Conservation (phyloP, 2,797 vertebrate species). For the Lophius americanus region DNA sequence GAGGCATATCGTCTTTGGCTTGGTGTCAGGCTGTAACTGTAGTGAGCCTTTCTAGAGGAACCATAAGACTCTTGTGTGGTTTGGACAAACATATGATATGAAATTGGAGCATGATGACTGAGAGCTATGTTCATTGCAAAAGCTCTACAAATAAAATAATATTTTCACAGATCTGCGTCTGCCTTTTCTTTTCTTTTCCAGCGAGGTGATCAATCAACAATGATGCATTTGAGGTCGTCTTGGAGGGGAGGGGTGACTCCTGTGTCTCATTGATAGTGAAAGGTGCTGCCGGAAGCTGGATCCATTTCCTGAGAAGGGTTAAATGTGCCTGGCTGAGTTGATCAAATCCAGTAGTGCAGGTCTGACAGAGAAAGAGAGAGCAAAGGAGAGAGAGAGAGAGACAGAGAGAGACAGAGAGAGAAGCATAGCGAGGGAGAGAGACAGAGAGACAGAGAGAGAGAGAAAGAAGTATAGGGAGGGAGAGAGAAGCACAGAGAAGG, state of each 20-base stretch:
- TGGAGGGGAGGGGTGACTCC: constrained; percentile 4
- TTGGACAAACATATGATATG: constrained; percentile 82
- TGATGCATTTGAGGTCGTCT: constrained; percentile 37
- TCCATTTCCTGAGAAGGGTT: constrained; percentile 50
- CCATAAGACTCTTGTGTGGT: constrained; percentile 81
- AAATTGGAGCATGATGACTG: constrained; percentile 83
- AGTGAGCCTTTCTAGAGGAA: constrained; percentile 75
- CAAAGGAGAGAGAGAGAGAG: constrained; percentile 58
- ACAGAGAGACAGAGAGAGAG: not conserved
- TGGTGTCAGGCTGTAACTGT: constrained; percentile 63
- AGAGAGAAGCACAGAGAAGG: not conserved
- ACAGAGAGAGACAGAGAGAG: constrained; percentile 76
- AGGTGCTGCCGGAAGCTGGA: constrained; percentile 11
- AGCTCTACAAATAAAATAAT: constrained; percentile 86
- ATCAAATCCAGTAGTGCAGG: constrained; percentile 75
- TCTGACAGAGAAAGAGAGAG: constrained; percentile 42
- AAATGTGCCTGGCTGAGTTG: constrained; percentile 63
- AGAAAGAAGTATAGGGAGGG: constrained; percentile 51
- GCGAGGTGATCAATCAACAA: constrained; percentile 72
- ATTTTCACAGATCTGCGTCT: constrained; percentile 84
- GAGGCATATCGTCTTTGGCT: constrained; percentile 78
- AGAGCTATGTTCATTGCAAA: constrained; percentile 75
- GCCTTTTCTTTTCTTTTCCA: constrained; percentile 71
- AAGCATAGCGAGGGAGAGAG: not conserved
- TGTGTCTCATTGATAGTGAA: constrained; percentile 36